Evolutionary conservation across 1,140 invertebrate genomes (phyloP).

Genomic region (Ceratoteleas bidentatus): DNA sequence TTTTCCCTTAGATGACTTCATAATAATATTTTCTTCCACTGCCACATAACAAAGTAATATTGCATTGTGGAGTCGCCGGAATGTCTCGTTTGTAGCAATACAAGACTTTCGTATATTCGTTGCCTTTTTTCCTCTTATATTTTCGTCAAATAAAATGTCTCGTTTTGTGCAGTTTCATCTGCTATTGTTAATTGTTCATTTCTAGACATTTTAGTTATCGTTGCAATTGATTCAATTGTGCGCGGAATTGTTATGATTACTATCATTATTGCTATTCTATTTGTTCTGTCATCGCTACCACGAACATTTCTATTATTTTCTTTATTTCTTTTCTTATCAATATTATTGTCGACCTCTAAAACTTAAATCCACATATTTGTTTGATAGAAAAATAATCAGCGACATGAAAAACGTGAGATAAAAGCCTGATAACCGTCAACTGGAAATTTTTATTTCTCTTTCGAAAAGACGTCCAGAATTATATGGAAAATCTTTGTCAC

Average conservation of each 20-base stretch:
- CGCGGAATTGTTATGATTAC: conserved; percentile 2
- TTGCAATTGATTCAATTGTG: conserved; percentile 14
- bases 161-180: conserved; percentile 12
- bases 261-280: not conserved
- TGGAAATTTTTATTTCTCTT: not conserved
- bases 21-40: conserved; percentile 17
- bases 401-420: too few species aligned
- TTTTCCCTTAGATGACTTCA: conserved; percentile 7
- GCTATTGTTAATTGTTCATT: conserved; percentile 23
- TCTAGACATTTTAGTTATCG: conserved; percentile 15
- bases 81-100: conserved; percentile 29
- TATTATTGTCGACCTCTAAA: too few species aligned
- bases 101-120: conserved; percentile 2
- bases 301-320: too few species aligned
- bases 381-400: too few species aligned
- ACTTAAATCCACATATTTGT: too few species aligned
- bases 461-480: not conserved
- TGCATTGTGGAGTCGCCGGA: conserved; percentile 29
- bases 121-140: not conserved
- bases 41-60: conserved; percentile 35
- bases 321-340: too few species aligned
- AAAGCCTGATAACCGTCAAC: too few species aligned
- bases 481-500: conserved; percentile 7
- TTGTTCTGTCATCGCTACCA: too few species aligned
- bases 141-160: conserved; percentile 33